Base-by-base conservation (phyloP, 2,888 invertebrate genomes). In the Sarcophaga caerulescens region DNA sequence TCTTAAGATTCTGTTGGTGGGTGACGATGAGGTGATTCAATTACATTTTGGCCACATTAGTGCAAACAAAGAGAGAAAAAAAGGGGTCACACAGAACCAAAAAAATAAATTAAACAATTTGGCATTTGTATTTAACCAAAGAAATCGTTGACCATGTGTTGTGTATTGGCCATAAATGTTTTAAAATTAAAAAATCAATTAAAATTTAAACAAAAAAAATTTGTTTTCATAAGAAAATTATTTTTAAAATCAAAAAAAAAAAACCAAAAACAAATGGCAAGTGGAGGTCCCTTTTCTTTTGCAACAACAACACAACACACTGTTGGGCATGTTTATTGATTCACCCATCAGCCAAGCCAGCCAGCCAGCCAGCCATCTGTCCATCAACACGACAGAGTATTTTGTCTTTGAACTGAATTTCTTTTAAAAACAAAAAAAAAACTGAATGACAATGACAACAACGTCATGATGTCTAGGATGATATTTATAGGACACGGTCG, bases 381-480 rank as follows among this genome's bases (percentile, higher is more conserved):
- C 35, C 35, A 35, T 35, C 35, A 35, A 35, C 35, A 35, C 35
- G 2, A 10, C 35, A 35, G 35, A 35, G 2, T 2, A 35, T 35
- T 35, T 35, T 35, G 35, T 10, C 35, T 35, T 35, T 35, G 35
- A 35, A 35, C 35, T 35, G 35, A 35, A 35, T 35, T 35, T 10
- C 35, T 35, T 35, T 35, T 1, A 35, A 35, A 35, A 35, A 2
- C 35, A 10, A 35, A 35, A 35, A 35, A 35, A 35, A 35, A 25
- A 1, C 6, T 35, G 35, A 35, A 12, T 23, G 66, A 4, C 23
- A 45, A 81, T 52, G 57, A 69, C 59, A 35, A 35, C 35, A 73
- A 77, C 79, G 83, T 68, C 85, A 81, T 45, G 8, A 66, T 85
- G 85, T 85, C 85, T 85, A 77, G 80, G 83, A 83, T 8, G 35